A percentile compares a stretch with the other conserved stretches of the same genome.
phyloP scores from a whole-genome alignment of 2,113 vertebrate genomes.

The Oncorhynchus gorbuscha region DNA sequence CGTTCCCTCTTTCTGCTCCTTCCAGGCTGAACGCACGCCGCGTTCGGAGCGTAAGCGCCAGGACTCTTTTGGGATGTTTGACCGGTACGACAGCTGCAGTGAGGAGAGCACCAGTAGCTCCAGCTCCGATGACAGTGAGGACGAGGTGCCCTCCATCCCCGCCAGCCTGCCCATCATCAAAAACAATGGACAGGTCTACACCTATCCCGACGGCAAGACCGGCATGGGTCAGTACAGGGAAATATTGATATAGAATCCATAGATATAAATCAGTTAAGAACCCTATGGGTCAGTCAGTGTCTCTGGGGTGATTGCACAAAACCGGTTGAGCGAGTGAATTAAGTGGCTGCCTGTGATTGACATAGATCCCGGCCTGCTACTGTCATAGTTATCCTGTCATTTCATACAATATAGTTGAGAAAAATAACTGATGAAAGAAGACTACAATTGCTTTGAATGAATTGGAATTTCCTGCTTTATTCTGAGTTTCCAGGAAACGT shows the following conservation, averaged over 20 bases:
- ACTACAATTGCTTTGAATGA: not conserved
- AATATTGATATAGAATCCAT: not conserved
- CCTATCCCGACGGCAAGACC: constrained; percentile 97
- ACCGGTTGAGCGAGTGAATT: too few species aligned
- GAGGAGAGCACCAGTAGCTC: constrained; percentile 99
- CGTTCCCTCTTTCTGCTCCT: constrained; percentile 16
- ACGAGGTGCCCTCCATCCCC: constrained; percentile 91
- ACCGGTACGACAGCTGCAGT: constrained; percentile 98
- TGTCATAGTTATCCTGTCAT: too few species aligned
- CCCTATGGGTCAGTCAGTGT: not conserved
- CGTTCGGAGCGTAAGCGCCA: constrained; percentile 83
- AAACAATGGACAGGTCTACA: constrained; percentile 99
- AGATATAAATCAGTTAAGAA: not conserved
- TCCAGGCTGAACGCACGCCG: constrained; percentile 86
- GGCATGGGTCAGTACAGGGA: constrained; percentile 89
- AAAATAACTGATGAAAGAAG: not conserved
- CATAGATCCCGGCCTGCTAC: too few species aligned
- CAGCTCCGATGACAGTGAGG: constrained; percentile 97
- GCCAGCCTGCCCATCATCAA: constrained; percentile 96
- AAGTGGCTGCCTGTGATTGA: too few species aligned
- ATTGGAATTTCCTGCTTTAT: not conserved
- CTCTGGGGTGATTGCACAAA: not conserved
- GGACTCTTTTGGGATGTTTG: constrained; percentile 96
- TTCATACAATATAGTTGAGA: too few species aligned
- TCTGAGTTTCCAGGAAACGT: not conserved